phyloP scores from a whole-genome alignment of 2,888 invertebrate species.

The Cybosia mesomella region DNA sequence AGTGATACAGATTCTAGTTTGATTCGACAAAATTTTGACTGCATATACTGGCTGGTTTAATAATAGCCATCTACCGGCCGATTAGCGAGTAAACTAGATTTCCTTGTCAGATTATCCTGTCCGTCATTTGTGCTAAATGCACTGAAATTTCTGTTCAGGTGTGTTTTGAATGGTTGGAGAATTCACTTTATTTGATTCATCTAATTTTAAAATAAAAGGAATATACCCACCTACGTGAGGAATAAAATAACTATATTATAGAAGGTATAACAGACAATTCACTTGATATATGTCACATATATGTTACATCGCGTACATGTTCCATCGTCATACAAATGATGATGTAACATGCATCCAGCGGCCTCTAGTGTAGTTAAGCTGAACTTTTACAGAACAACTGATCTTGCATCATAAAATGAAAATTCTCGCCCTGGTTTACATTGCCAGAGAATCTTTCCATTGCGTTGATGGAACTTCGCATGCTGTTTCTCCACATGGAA shows the following conservation, averaged over 20 bases:
- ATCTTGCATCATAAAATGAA: not conserved
- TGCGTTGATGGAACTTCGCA: too few relatives aligned
- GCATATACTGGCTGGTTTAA: constrained; percentile 54
- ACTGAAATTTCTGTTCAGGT: constrained; percentile 62
- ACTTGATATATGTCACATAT: too few relatives aligned
- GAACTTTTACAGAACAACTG: not conserved
- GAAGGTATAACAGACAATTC: not conserved
- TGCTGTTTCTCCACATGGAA: too few relatives aligned
- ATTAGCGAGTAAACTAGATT: constrained; percentile 80
- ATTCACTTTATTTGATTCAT: constrained; percentile 42
- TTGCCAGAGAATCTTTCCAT: not conserved
- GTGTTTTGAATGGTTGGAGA: constrained; percentile 43
- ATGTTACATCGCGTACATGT: too few relatives aligned
- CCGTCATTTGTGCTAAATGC: constrained; percentile 70
- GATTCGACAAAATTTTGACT: constrained; percentile 55
- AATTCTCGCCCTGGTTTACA: not conserved
- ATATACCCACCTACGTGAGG: too few relatives aligned
- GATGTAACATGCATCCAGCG: not conserved
- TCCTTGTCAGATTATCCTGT: constrained; percentile 77
- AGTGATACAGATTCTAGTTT: constrained; percentile 45
- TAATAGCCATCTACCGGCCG: constrained; percentile 66
- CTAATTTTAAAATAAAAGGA: not conserved
- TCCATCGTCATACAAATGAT: too few relatives aligned
- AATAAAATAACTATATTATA: not conserved
- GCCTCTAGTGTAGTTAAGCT: not conserved